phyloP scores from a whole-genome alignment of 1,140 invertebrate genomes.

The Theocolax elegans region DNA sequence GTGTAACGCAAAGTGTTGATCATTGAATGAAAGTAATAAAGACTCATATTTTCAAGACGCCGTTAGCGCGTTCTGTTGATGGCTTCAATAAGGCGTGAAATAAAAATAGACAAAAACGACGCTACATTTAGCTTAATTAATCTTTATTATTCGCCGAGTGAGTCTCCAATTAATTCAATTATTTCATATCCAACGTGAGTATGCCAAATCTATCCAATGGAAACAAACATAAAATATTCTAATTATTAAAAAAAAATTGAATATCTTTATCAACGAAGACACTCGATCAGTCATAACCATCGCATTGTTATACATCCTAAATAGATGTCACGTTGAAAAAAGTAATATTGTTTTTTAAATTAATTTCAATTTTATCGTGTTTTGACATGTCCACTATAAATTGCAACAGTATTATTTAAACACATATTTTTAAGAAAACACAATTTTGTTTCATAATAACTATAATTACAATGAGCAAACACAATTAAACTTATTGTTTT shows the following conservation, averaged over 20 bases:
- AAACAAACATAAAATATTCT: neutral
- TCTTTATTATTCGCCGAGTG: neutral
- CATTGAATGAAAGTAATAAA: neutral
- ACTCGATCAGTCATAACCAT: too few species aligned
- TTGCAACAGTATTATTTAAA: too few species aligned
- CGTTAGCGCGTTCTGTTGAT: neutral
- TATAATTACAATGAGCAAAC: too few species aligned
- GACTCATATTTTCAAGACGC: conserved; percentile 7
- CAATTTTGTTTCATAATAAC: too few species aligned
- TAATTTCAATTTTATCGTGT: too few species aligned
- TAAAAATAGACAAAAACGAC: conserved; percentile 20
- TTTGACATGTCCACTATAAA: too few species aligned
- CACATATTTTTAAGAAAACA: too few species aligned
- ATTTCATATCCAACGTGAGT: neutral
- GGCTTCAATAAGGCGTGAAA: conserved; percentile 3
- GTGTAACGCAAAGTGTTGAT: too few species aligned
- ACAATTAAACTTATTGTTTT: too few species aligned
- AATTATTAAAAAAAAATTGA: conserved; percentile 10
- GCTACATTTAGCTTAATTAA: conserved; percentile 29
- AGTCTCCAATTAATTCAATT: conserved; percentile 34
- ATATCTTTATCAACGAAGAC: neutral
- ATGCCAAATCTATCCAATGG: conserved; percentile 5
- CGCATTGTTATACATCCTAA: too few species aligned
- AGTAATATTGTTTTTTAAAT: too few species aligned
- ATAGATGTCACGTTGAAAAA: too few species aligned